Evolutionary conservation across 1,140 invertebrate genomes (phyloP), one percentile per base, ranked within the genome.

Genomic region (Eumaeus atala): DNA sequence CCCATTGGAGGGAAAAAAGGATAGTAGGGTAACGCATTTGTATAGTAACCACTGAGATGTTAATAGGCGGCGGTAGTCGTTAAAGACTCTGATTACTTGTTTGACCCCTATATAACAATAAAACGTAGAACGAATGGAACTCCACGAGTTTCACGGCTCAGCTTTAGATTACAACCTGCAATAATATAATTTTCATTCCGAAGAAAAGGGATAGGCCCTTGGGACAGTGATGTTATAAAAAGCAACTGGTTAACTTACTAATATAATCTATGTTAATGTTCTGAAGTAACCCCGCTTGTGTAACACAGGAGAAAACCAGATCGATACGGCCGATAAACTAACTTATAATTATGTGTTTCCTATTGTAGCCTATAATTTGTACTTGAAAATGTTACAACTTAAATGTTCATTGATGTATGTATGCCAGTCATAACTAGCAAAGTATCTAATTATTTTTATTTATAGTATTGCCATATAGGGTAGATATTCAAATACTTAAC

Each of bases 271-370:
- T 40, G 38, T 40, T 40, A 40, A 40, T 40, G 38, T 40, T 14
- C 12, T 28, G 16, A 0, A 16, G 40, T 44, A 44, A 44, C 40
- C 40, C 16, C 40, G 17, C 40, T 16, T 44, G 40, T 14, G 17
- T 44, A 44, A 44, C 17, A 16, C 9, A 44, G 9, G 21, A 5
- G 35, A 44, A n/a, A 44, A 44, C 40, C 16, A 8, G 14, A 44
- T 44, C 16, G 40, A 44, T 44, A 7, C 21, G 6, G 17, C 9
- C 38, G 38, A 40, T 40, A 40, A 12, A 40, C 38, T 8, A 44
- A 44, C 5, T 44, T 44, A 16, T 44, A 44, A 44, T 44, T 12
- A 44, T 44, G 40, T 14, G 16, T 16, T 44, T 44, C 40, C 40
- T 44, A 16, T 16, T 6, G 14, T 7, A 7, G 10, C 12, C 9